Base-by-base conservation (phyloP, 2,797 vertebrate species). In the Micrastur ruficollis region DNA sequence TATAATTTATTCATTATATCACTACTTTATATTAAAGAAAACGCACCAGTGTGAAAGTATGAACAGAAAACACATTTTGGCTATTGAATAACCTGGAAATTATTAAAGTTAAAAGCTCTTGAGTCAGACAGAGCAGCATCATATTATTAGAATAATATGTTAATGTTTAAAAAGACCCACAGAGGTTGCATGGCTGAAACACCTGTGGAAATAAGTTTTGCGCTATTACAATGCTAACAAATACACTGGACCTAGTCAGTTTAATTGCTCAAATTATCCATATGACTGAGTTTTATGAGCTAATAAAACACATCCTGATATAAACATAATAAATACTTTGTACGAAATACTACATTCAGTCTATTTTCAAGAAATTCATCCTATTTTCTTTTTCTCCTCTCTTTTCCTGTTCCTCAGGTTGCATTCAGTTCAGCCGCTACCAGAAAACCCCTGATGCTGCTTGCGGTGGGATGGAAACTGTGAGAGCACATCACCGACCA, bases 131-230 rank as follows among this genome's bases (percentile, higher is more conserved):
- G 89, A 94, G 96, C 84, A 97, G 93, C 96, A 97, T 97, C 97
- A 74, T 94, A 86, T 98, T 97, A 96, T 98, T 97, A 97, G 66
- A 98, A 98, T 97, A 98, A 98, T 96, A 98, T 68, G 91, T 97
- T 98, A 97, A 97, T 89, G 67, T 96, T 98, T 97, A 93, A 44
- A 44, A 44, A 44, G 44, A 44, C 44, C 44, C 44, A 44, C 44
- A 44, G 44, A 44, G 44, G 44, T 44, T 44, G 44, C 44, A 44
- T 44, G 44, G 44, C 44, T 44, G 68, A 97, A 97, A 97, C 97
- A 98, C 97, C 97, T 98, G 97, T 90, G 91, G 97, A 97, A 98
- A 96, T 94, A 95, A 85, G 81, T 92, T 97, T 97, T 90, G 79
- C 15, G 5, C 95, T 89, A 23, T 89, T 94, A 93, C 73, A 90